phyloP scores from a whole-genome alignment of 2,113 vertebrate genomes.

The Notarius lentiginosus region DNA sequence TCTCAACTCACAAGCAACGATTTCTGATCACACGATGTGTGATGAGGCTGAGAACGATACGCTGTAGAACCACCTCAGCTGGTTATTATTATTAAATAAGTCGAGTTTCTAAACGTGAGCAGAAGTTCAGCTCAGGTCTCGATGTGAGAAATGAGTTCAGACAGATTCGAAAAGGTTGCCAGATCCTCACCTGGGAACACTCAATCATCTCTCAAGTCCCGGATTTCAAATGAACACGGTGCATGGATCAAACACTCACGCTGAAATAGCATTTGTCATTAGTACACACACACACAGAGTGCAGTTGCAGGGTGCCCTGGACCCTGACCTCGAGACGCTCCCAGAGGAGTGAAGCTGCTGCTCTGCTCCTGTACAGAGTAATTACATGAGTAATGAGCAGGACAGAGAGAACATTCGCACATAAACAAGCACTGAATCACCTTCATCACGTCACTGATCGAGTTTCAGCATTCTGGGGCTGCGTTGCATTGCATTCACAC shows the following conservation, averaged over 20 bases:
- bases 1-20: too few species aligned
- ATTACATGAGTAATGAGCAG: slow-evolving; percentile 45
- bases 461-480: slow-evolving; percentile 2
- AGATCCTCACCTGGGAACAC: not conserved
- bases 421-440: slow-evolving; percentile 35
- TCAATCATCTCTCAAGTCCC: not conserved
- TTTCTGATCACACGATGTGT: too few species aligned
- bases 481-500: not conserved
- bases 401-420: slow-evolving; percentile 15
- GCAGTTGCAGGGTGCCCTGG: not conserved
- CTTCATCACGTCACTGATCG: not conserved
- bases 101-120: too few species aligned
- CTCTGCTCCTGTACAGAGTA: not conserved
- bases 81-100: too few species aligned
- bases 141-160: not conserved
- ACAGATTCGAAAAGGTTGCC: not conserved
- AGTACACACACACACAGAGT: not conserved
- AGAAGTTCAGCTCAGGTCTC: not conserved
- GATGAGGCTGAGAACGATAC: too few species aligned
- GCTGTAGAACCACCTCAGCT: too few species aligned
- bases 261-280: too few species aligned
- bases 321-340: slow-evolving; percentile 5
- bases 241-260: too few species aligned
- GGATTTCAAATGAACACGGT: not conserved
- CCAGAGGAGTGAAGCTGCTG: slow-evolving; percentile 44